These are phyloP conservation scores for Thymallus thymallus DNA, from an alignment of 2,113 vertebrate genomes.

Conservation along the genomic window DNA sequence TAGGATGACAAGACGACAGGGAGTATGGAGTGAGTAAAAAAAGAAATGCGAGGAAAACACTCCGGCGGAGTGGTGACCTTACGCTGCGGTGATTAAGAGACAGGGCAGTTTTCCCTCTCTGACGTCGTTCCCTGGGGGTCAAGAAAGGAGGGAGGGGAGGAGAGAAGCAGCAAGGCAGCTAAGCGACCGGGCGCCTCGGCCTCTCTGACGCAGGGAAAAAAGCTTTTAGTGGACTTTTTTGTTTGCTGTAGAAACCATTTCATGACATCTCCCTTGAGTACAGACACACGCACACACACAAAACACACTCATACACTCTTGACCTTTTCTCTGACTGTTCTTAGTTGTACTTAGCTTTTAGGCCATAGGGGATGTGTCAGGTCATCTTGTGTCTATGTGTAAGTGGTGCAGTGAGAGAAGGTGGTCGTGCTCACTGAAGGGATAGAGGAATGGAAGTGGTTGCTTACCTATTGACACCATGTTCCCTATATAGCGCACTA, in stretches of 20 bases:
- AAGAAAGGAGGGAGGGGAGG: too few relatives aligned
- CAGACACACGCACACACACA: conserved; percentile 11
- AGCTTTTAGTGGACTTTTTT: conserved; percentile 5
- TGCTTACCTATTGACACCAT: too few relatives aligned
- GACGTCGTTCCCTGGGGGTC: too few relatives aligned
- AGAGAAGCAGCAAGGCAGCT: neutral
- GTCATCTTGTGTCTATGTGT: neutral
- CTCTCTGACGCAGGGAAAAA: neutral
- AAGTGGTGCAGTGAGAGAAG: neutral
- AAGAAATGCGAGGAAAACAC: too few relatives aligned
- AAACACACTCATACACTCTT: conserved; percentile 9
- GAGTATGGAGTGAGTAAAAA: too few relatives aligned
- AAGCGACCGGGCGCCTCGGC: too few relatives aligned
- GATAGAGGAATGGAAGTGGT: too few relatives aligned
- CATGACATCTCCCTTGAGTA: neutral
- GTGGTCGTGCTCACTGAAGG: neutral
- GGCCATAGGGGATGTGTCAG: neutral
- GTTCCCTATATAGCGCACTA: too few relatives aligned
- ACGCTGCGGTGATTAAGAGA: too few relatives aligned
- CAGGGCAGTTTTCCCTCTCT: too few relatives aligned
- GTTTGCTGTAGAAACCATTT: conserved; percentile 3
- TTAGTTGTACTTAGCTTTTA: neutral
- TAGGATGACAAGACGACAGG: too few relatives aligned
- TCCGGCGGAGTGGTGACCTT: too few relatives aligned
- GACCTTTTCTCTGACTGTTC: neutral